Evolutionary conservation across 1,140 invertebrate species (phyloP).

Genomic region (Listronotus oregonensis): DNA sequence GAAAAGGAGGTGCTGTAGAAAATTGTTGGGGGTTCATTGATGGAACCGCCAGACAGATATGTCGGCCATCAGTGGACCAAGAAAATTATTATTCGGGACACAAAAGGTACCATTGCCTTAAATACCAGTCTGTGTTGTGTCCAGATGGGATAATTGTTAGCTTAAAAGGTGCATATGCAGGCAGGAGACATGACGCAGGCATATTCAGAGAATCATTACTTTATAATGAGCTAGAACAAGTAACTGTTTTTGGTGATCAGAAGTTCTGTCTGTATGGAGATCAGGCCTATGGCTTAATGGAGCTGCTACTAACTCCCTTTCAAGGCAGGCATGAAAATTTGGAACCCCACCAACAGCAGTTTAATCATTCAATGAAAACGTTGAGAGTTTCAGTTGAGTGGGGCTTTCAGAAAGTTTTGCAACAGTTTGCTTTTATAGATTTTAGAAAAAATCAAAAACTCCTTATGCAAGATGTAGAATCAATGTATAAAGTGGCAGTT

Average conservation of each 20-base stretch:
- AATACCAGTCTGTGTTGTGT: slow-evolving; percentile 41
- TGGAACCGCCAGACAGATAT: slow-evolving; percentile 38
- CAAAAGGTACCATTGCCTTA: slow-evolving; percentile 37
- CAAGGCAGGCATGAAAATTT: background rate
- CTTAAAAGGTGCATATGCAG: slow-evolving; percentile 29
- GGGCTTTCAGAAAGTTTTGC: slow-evolving; percentile 36
- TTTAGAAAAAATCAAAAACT: slow-evolving; percentile 41
- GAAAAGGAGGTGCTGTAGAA: too few species aligned
- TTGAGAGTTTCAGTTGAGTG: slow-evolving; percentile 27
- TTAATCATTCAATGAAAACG: too few species aligned
- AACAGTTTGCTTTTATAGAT: slow-evolving; percentile 37
- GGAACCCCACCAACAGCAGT: too few species aligned
- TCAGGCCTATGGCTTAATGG: slow-evolving; percentile 7
- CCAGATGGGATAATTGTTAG: slow-evolving; percentile 39
- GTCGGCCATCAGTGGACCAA: slow-evolving; percentile 34
- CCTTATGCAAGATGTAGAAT: slow-evolving; percentile 32
- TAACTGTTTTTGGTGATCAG: slow-evolving; percentile 20
- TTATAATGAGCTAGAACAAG: slow-evolving; percentile 31
- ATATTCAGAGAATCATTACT: slow-evolving; percentile 35
- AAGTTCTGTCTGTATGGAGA: slow-evolving; percentile 39
- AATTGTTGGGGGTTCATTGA: slow-evolving; percentile 39
- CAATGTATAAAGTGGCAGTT: slow-evolving; percentile 26
- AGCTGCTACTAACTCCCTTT: slow-evolving; percentile 5
- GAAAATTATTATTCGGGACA: slow-evolving; percentile 41
- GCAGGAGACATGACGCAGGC: slow-evolving; percentile 38